Evolutionary conservation across 2,888 invertebrate species (phyloP).

Genomic region (Noctuana brunneofusca): DNA sequence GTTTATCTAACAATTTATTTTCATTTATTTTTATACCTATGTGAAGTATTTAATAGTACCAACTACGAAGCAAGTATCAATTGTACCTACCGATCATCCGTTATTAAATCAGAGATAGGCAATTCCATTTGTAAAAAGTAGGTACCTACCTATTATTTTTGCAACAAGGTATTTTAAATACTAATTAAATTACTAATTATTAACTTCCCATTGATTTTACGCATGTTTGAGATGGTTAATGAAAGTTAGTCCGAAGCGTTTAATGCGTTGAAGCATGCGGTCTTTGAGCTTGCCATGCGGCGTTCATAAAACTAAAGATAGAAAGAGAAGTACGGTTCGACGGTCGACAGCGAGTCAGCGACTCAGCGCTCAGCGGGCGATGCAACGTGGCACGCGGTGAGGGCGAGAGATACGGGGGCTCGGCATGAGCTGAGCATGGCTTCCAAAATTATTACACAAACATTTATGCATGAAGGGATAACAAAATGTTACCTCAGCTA

Average conservation of each 20-base stretch:
- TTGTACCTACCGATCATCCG: too few relatives aligned
- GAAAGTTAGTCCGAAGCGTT: neutral
- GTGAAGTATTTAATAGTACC: neutral
- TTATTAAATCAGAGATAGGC: too few relatives aligned
- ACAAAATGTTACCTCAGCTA: slow-evolving; percentile 69
- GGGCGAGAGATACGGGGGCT: slow-evolving; percentile 44
- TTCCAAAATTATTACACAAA: slow-evolving; percentile 75
- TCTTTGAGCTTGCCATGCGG: slow-evolving; percentile 42
- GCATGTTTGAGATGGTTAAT: too few relatives aligned
- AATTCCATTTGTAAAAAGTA: too few relatives aligned
- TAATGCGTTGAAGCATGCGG: slow-evolving; percentile 37
- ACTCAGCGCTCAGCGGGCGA: slow-evolving; percentile 36
- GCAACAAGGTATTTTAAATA: too few relatives aligned
- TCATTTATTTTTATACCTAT: neutral
- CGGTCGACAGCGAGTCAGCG: slow-evolving; percentile 40
- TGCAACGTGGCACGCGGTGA: slow-evolving; percentile 50
- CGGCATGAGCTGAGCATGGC: slow-evolving; percentile 63
- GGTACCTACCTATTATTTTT: too few relatives aligned
- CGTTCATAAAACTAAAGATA: slow-evolving; percentile 54
- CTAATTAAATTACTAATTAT: too few relatives aligned
- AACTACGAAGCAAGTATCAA: too few relatives aligned
- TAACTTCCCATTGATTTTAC: too few relatives aligned
- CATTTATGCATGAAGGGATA: slow-evolving; percentile 79
- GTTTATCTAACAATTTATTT: too few relatives aligned
- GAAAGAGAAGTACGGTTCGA: slow-evolving; percentile 59